phyloP scores from a whole-genome alignment of 1,140 invertebrate species.

The Papilio polyxenes region DNA sequence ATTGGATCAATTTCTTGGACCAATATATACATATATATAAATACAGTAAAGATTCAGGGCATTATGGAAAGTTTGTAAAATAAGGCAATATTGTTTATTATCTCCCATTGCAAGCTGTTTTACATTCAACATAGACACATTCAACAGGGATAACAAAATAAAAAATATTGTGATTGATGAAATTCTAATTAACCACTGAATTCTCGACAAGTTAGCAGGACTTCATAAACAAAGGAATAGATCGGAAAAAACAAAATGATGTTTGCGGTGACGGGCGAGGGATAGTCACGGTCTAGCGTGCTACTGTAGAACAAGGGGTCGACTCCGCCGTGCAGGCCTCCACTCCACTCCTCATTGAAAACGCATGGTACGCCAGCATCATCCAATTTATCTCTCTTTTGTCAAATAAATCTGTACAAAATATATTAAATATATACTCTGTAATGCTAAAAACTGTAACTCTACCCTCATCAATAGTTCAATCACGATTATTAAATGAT shows the following conservation, averaged over 20 bases:
- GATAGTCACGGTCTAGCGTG: slow-evolving; percentile 53
- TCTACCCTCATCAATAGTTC: slow-evolving; percentile 79
- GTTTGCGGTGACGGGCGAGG: slow-evolving; percentile 61
- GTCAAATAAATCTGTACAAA: slow-evolving; percentile 82
- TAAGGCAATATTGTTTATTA: slow-evolving; percentile 78
- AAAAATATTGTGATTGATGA: slow-evolving; percentile 78
- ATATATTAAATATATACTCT: slow-evolving; percentile 82
- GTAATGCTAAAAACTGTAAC: slow-evolving; percentile 81
- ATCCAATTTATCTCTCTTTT: slow-evolving; percentile 79
- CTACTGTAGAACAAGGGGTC: slow-evolving; percentile 66
- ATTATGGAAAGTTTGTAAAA: slow-evolving; percentile 68
- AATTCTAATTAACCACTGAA: slow-evolving; percentile 79
- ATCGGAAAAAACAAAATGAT: slow-evolving; percentile 70
- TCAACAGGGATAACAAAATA: slow-evolving; percentile 78
- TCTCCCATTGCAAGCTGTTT: slow-evolving; percentile 72
- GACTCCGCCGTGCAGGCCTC: slow-evolving; percentile 60
- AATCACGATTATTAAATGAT: slow-evolving; percentile 79
- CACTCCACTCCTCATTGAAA: slow-evolving; percentile 75
- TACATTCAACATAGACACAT: slow-evolving; percentile 74
- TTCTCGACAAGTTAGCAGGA: slow-evolving; percentile 77
- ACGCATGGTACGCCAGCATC: slow-evolving; percentile 77
- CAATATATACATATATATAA: slow-evolving; percentile 22
- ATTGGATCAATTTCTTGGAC: slow-evolving; percentile 16
- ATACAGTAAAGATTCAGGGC: slow-evolving; percentile 54
- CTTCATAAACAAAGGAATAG: slow-evolving; percentile 79